These are phyloP conservation scores for Coenonympha glycerion DNA, from an alignment of 2,888 invertebrate genomes.

Conservation along the genomic window DNA sequence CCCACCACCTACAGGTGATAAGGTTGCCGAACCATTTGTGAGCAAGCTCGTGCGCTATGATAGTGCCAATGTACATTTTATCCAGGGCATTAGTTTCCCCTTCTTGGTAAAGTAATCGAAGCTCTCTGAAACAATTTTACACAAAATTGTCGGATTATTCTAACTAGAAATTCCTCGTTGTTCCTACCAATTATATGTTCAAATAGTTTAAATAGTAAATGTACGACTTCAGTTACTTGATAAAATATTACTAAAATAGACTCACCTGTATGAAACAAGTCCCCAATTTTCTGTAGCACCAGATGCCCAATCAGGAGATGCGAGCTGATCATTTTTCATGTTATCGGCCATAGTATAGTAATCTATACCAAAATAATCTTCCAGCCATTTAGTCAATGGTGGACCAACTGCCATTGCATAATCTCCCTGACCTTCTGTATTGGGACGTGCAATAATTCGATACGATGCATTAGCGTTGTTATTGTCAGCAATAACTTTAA, in stretches of 20 bases:
- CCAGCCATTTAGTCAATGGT: slow-evolving; percentile 57
- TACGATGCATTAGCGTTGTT: slow-evolving; percentile 44
- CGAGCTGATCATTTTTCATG: slow-evolving; percentile 67
- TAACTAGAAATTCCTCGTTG: too few relatives aligned
- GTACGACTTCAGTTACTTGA: too few relatives aligned
- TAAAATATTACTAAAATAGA: neutral
- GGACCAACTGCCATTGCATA: slow-evolving; percentile 65
- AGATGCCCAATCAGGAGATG: slow-evolving; percentile 67
- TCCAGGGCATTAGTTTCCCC: slow-evolving; percentile 59
- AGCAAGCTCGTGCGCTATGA: slow-evolving; percentile 75
- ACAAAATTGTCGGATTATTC: too few relatives aligned
- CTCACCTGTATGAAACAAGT: slow-evolving; percentile 63
- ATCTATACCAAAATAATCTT: slow-evolving; percentile 53
- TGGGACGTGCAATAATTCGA: slow-evolving; percentile 60
- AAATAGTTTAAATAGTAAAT: too few relatives aligned
- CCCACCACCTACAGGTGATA: slow-evolving; percentile 84
- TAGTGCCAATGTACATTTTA: slow-evolving; percentile 66
- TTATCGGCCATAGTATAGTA: slow-evolving; percentile 56
- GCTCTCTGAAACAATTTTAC: slow-evolving; percentile 43
- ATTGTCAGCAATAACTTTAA: slow-evolving; percentile 56
- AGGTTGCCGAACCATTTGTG: slow-evolving; percentile 90
- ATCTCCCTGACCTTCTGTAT: slow-evolving; percentile 53
- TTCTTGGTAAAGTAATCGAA: slow-evolving; percentile 59
- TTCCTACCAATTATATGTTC: too few relatives aligned
- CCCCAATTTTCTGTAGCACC: slow-evolving; percentile 73